phyloP scores from a whole-genome alignment of 2,888 invertebrate species.

The Disparrhopalites patrizii region DNA sequence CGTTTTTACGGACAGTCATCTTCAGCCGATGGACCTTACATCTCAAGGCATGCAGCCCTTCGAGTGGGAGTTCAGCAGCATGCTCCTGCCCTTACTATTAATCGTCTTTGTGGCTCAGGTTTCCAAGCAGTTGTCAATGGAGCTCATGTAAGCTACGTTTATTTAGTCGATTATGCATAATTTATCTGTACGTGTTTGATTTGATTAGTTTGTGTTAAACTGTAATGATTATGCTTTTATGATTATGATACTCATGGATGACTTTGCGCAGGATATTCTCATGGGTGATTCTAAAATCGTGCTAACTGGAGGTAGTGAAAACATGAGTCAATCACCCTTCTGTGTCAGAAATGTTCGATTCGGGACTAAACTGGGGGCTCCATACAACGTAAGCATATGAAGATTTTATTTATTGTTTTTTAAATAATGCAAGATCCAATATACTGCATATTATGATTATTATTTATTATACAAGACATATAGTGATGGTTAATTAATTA shows the following conservation, averaged over 20 bases:
- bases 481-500: no score
- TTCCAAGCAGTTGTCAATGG: constrained; percentile 91
- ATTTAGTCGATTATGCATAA: background rate
- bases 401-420: background rate
- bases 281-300: constrained; percentile 79
- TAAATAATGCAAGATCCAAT: background rate
- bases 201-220: no score
- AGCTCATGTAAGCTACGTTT: constrained; percentile 64
- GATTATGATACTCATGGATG: no score
- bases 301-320: constrained; percentile 84
- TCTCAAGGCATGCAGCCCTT: constrained; percentile 83
- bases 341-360: constrained; percentile 73
- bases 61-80: constrained; percentile 79
- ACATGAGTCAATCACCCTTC: constrained; percentile 91
- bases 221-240: no score
- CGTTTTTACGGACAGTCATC: constrained; percentile 63
- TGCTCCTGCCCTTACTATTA: constrained; percentile 79
- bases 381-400: constrained; percentile 54
- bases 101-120: constrained; percentile 94
- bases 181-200: background rate
- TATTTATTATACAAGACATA: background rate
- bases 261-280: constrained; percentile 71
- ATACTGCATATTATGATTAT: background rate
- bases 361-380: constrained; percentile 75
- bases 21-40: constrained; percentile 76